Evolutionary conservation across 2,113 vertebrate genomes (phyloP).

Genomic region (Hippocampus zosterae): DNA sequence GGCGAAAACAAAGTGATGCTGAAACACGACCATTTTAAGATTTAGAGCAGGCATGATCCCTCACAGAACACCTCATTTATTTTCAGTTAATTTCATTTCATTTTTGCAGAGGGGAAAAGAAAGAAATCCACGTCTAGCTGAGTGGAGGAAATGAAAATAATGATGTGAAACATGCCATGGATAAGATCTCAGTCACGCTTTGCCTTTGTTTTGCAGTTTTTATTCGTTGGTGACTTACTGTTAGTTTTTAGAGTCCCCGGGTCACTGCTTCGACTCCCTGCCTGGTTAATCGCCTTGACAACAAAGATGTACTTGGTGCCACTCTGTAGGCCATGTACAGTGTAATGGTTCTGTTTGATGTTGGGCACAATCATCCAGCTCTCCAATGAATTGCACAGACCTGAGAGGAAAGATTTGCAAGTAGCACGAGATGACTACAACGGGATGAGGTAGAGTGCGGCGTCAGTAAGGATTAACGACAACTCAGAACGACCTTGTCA

Average conservation of each 20-base stretch:
- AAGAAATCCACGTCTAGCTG: neutral
- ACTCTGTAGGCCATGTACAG: conserved; percentile 93
- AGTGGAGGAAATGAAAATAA: conserved; percentile 3
- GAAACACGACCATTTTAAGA: neutral
- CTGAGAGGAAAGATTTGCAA: conserved; percentile 57
- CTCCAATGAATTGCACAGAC: conserved; percentile 95
- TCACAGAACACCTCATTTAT: conserved; percentile 10
- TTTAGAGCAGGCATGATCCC: neutral
- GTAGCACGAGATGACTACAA: neutral
- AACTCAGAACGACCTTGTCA: neutral
- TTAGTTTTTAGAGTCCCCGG: conserved; percentile 96
- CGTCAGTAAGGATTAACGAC: no score
- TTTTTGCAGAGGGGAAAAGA: neutral
- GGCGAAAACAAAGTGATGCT: neutral
- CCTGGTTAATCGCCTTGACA: conserved; percentile 98
- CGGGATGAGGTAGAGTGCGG: no score
- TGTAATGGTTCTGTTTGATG: conserved; percentile 99
- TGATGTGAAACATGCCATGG: neutral
- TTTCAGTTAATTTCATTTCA: conserved; percentile 20
- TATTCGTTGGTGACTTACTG: conserved; percentile 76
- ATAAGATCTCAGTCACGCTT: conserved; percentile 10
- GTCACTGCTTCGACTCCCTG: conserved; percentile 92
- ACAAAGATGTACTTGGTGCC: conserved; percentile 98
- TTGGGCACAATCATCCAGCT: conserved; percentile 99
- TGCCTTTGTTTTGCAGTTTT: neutral